Evolutionary conservation across 2,113 vertebrate species (phyloP), one percentile per base, ranked within the genome.

Genomic region (Psilopsiagon aurifrons): DNA sequence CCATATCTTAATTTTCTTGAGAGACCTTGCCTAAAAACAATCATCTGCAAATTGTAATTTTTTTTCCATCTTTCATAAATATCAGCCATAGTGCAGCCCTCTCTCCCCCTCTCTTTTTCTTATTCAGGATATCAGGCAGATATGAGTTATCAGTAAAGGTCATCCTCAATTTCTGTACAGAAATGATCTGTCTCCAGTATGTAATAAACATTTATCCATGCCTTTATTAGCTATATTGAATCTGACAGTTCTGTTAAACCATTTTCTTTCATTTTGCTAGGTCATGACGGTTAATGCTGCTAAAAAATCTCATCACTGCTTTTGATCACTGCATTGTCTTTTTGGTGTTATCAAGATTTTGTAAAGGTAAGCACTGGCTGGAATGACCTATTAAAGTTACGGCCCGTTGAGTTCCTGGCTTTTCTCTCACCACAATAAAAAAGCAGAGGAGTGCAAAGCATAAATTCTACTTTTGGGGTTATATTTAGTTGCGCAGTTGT

Each of bases 161-260:
- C 99, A 99, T 99, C 98, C 98, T 99, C 99, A 99, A 99, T 99
- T 99, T 99, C 99, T 98, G 98, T 98, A 98, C 98, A 99, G 99
- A 99, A 99, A 99, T 99, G 98, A 99, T 99, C 99, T 99, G 99
- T 99, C 99, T 99, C 98, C 97, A 79, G 98, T 98, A 98, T 96
- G 98, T 99, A 99, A 99, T 99, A 99, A 99, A 99, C 99, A 99
- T 99, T 99, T 99, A 99, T 99, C 99, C 98, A 98, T 98, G 98
- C 98, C 98, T 99, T 99, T 99, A 99, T 99, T 99, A 99, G 98
- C 98, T 99, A 99, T 98, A 99, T 99, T 99, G 98, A 98, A 99
- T 98, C 98, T 99, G 99, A 99, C 99, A 99, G 99, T 99, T 99
- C 99, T 98, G 99, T 99, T 99, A 99, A 99, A 99, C 98, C 98